Conservation (phyloP, 2,113 vertebrate species). For the Dunckerocampus dactyliophorus region DNA sequence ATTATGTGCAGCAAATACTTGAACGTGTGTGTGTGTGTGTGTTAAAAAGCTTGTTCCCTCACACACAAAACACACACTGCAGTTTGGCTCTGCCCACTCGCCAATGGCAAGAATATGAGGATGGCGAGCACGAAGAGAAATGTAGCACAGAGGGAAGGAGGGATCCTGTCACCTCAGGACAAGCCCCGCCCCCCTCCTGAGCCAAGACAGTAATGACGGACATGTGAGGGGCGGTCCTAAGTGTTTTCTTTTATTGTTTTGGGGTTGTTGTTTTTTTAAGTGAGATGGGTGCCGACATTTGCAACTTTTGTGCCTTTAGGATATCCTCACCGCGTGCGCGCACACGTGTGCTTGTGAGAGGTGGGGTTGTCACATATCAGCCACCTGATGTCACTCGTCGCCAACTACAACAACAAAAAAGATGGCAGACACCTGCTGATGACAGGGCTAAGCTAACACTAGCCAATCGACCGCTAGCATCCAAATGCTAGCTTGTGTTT, state of each 20-base stretch:
- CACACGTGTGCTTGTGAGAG: not conserved
- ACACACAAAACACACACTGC: slow-evolving; percentile 37
- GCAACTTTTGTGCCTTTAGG: slow-evolving; percentile 65
- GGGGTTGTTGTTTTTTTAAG: slow-evolving; percentile 46
- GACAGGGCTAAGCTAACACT: slow-evolving; percentile 62
- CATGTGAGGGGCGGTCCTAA: not conserved
- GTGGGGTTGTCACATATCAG: slow-evolving; percentile 17
- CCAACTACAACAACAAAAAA: slow-evolving; percentile 3
- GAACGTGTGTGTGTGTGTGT: slow-evolving; percentile 45
- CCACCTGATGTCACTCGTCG: slow-evolving; percentile 40
- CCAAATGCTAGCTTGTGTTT: slow-evolving; percentile 48
- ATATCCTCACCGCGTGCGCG: slow-evolving; percentile 56
- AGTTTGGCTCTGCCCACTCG: slow-evolving; percentile 14
- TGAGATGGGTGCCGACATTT: slow-evolving; percentile 45
- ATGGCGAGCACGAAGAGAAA: slow-evolving; percentile 2
- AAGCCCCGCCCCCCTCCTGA: slow-evolving; percentile 41
- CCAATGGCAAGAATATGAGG: not conserved
- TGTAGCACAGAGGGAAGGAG: slow-evolving; percentile 18
- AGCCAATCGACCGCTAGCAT: slow-evolving; percentile 49
- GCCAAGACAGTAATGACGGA: slow-evolving; percentile 10
- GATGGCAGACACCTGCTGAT: slow-evolving; percentile 28
- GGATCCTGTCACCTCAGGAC: slow-evolving; percentile 54
- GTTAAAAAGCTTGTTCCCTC: slow-evolving; percentile 40
- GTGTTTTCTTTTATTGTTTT: not conserved
- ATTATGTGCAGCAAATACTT: slow-evolving; percentile 59